Conservation (phyloP, 2,888 invertebrate genomes). For the Andrena bicolor region DNA sequence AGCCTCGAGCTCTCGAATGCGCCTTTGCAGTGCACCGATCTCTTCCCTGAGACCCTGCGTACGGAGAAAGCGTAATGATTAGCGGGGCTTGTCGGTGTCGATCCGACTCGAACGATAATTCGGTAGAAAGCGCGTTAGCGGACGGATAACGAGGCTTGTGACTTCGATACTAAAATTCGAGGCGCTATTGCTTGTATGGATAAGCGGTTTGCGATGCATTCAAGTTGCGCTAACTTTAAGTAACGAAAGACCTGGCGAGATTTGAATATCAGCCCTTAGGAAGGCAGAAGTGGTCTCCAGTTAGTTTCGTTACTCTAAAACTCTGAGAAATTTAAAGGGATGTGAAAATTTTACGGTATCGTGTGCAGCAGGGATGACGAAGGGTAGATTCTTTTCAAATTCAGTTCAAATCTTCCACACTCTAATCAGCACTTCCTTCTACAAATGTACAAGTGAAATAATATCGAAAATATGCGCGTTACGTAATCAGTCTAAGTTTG, state of each 20-base stretch:
- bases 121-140: conserved; percentile 60
- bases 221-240: neutral
- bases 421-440: too few relatives aligned
- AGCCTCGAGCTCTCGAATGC: conserved; percentile 92
- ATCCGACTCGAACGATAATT: conserved; percentile 23
- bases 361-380: neutral
- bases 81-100: conserved; percentile 6
- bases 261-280: too few relatives aligned
- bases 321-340: neutral
- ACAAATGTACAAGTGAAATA: too few relatives aligned
- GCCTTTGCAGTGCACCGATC: conserved; percentile 89
- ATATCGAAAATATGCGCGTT: neutral
- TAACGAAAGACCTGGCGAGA: too few relatives aligned
- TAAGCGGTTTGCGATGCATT: conserved; percentile 32
- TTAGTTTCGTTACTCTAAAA: neutral
- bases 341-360: neutral
- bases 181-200: neutral
- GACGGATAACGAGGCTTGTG: conserved; percentile 29
- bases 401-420: too few relatives aligned
- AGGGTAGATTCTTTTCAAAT: too few relatives aligned
- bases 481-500: neutral
- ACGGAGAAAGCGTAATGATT: neutral
- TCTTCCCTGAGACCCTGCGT: conserved; percentile 91
- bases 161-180: neutral
- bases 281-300: neutral